phyloP scores from a whole-genome alignment of 2,113 vertebrate genomes.

The Ceyx margarethae region DNA sequence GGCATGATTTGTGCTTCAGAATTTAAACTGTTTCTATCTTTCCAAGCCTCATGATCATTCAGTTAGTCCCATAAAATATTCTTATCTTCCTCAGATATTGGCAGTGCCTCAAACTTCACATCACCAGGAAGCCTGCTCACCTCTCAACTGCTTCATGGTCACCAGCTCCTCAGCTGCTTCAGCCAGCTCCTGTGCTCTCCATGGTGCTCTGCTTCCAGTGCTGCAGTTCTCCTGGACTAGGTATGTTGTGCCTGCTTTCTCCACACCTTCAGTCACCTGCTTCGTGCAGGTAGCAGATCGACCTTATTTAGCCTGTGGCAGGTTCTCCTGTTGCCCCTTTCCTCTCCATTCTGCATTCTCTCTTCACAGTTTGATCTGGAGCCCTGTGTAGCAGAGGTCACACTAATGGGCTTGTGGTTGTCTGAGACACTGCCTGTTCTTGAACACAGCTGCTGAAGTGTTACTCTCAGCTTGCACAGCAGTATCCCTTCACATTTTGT shows the following conservation, averaged over 20 bases:
- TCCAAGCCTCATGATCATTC: neutral
- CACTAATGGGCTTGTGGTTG: neutral
- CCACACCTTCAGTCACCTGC: neutral
- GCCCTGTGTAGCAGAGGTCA: neutral
- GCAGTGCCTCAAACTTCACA: neutral
- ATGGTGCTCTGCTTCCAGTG: neutral
- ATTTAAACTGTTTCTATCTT: slow-evolving; percentile 2
- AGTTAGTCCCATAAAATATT: slow-evolving; percentile 4
- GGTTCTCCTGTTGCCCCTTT: neutral
- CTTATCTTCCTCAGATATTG: slow-evolving; percentile 4
- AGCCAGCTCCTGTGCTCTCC: neutral
- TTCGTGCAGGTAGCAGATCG: neutral
- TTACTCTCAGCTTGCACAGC: neutral
- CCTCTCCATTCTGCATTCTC: neutral
- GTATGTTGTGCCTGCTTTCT: neutral
- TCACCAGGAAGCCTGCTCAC: neutral
- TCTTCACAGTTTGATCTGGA: neutral
- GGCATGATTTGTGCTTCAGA: neutral
- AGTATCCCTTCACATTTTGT: neutral
- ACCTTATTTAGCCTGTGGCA: neutral
- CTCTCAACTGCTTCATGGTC: neutral
- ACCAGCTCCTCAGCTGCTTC: neutral
- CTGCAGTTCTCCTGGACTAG: neutral
- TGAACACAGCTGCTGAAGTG: neutral
- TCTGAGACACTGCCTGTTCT: neutral